phyloP scores from a whole-genome alignment of 2,113 vertebrate species.

The Casuarius casuarius region DNA sequence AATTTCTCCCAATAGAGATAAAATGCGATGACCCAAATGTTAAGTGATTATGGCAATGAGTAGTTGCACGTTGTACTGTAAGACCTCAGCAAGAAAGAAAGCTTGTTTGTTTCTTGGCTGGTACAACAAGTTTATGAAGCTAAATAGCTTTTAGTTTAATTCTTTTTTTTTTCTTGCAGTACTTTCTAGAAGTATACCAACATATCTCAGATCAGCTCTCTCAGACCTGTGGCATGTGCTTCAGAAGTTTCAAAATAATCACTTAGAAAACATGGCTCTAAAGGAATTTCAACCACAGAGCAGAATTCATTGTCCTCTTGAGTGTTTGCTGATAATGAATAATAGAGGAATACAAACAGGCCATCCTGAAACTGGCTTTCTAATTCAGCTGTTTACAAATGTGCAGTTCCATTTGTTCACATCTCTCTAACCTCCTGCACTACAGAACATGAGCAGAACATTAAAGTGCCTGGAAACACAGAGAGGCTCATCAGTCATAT shows the following conservation, averaged over 20 bases:
- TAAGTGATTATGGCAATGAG: neutral
- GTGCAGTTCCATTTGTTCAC: neutral
- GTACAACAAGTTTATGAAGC: neutral
- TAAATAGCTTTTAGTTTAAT: neutral
- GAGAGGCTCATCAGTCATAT: neutral
- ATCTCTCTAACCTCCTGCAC: neutral
- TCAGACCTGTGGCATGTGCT: neutral
- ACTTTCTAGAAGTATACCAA: no score
- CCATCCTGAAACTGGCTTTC: neutral
- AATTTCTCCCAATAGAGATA: neutral
- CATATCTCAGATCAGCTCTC: neutral
- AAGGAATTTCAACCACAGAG: neutral
- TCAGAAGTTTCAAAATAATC: neutral
- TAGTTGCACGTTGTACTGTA: neutral
- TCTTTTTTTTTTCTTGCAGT: no score
- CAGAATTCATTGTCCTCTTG: neutral
- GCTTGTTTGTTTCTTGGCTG: neutral
- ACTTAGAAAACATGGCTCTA: neutral
- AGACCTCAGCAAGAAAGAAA: neutral
- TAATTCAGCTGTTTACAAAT: neutral
- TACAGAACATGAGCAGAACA: neutral
- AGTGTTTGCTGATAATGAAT: neutral
- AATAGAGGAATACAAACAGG: neutral
- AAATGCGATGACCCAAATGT: neutral
- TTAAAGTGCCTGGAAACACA: neutral